Percentiles rank a stretch among this genome's conserved stretches.
phyloP scores from a whole-genome alignment of 35 echinoderm and acorn worm genomes.

The Heliocidaris tuberculata region DNA sequence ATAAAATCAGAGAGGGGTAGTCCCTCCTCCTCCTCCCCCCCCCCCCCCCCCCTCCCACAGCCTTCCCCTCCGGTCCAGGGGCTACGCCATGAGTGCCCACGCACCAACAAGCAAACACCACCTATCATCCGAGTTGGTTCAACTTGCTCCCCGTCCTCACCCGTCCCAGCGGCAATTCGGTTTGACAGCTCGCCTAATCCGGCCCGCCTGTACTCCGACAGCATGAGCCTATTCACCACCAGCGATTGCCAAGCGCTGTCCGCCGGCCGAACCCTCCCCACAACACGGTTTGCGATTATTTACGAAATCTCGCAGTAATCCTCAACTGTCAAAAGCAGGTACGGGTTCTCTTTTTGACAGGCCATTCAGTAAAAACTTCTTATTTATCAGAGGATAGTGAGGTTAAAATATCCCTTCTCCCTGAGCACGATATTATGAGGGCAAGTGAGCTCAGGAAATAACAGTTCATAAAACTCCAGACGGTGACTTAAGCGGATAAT shows the following conservation, averaged over 20 bases:
- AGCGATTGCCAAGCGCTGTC: background rate
- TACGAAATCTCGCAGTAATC: slow-evolving; percentile 31
- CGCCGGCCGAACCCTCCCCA: slow-evolving; percentile 24
- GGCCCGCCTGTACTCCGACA: slow-evolving; percentile 21
- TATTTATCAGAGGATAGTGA: background rate
- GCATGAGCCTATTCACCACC: slow-evolving; percentile 6
- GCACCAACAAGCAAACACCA: background rate
- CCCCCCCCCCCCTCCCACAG: too few relatives aligned
- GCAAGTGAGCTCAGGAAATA: background rate
- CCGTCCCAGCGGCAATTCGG: slow-evolving; percentile 27
- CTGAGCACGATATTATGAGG: background rate
- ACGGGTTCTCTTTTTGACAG: background rate
- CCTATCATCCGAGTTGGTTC: background rate
- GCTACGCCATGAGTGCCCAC: background rate
- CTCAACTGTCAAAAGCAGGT: background rate
- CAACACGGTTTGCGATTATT: slow-evolving; percentile 33
- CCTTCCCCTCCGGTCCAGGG: too few relatives aligned
- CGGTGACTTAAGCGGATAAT: background rate
- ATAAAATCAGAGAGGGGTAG: too few relatives aligned
- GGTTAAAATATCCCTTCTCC: background rate
- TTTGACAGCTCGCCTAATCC: slow-evolving; percentile 44
- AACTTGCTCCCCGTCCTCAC: background rate
- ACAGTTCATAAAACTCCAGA: slow-evolving; percentile 3
- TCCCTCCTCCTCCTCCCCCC: too few relatives aligned
- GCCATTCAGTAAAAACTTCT: background rate